Evolutionary conservation across 1,140 invertebrate species (phyloP).

Genomic region (Drosophila subobscura): DNA sequence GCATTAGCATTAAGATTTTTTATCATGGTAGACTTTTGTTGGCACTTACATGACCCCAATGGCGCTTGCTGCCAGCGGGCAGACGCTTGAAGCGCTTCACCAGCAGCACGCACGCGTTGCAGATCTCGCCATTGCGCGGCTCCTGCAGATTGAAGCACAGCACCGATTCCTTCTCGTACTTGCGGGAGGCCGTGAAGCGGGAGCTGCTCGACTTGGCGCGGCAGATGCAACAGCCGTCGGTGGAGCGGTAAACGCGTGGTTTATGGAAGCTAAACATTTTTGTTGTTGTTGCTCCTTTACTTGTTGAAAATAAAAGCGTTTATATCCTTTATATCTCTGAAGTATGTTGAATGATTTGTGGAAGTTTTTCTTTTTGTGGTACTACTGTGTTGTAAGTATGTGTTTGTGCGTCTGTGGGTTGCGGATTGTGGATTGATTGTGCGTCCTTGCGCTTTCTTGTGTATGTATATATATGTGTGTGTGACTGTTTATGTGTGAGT

Average conservation of each 20-base stretch:
- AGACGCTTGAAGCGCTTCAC: constrained; percentile 94
- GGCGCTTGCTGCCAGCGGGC: constrained; percentile 89
- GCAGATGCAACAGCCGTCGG: constrained; percentile 94
- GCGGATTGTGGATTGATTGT: neutral
- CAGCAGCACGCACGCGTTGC: constrained; percentile 94
- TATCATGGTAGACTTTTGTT: too few relatives aligned
- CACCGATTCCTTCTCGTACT: constrained; percentile 93
- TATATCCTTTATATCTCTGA: neutral
- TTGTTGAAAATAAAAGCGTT: neutral
- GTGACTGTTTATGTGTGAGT: neutral
- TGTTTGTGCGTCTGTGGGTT: too few relatives aligned
- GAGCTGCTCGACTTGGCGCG: constrained; percentile 95
- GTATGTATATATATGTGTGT: constrained; percentile 18
- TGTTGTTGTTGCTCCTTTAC: neutral
- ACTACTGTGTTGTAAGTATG: neutral
- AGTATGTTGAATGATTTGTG: neutral
- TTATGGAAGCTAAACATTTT: constrained; percentile 95
- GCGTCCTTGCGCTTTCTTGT: neutral
- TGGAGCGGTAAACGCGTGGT: constrained; percentile 93
- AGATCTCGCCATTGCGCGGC: constrained; percentile 92
- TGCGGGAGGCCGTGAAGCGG: constrained; percentile 93
- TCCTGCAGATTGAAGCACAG: constrained; percentile 92
- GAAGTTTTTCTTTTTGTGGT: constrained; percentile 7
- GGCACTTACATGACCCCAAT: constrained; percentile 93
- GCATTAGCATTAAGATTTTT: neutral